These are phyloP conservation scores for Himalopsyche tibetana DNA, from an alignment of 2,888 invertebrate species.

Conservation along the genomic window DNA sequence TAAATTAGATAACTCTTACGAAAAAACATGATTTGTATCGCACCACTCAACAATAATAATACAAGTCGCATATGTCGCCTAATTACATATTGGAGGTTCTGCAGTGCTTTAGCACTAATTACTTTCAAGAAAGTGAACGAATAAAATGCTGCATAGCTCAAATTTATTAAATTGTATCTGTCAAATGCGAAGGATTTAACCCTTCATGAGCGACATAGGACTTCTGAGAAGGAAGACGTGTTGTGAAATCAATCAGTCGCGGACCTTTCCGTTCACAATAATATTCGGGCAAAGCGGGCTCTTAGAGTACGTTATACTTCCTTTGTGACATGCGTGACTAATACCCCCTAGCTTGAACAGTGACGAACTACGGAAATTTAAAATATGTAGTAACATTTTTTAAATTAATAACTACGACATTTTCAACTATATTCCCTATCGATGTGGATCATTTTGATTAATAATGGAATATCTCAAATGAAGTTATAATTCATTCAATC, in stretches of 20 bases:
- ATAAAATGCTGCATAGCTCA: neutral
- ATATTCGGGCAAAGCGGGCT: slow-evolving; percentile 32
- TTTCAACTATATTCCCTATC: too few relatives aligned
- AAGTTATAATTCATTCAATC: too few relatives aligned
- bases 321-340: slow-evolving; percentile 57
- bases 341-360: slow-evolving; percentile 44
- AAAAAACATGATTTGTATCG: too few relatives aligned
- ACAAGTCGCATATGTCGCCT: too few relatives aligned
- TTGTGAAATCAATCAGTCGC: slow-evolving; percentile 60
- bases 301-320: slow-evolving; percentile 24
- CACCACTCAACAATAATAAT: too few relatives aligned
- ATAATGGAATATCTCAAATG: too few relatives aligned
- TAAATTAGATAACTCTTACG: too few relatives aligned
- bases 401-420: too few relatives aligned
- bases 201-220: slow-evolving; percentile 37
- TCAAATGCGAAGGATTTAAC: slow-evolving; percentile 24
- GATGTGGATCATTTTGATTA: too few relatives aligned
- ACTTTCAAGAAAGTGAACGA: too few relatives aligned
- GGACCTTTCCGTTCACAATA: slow-evolving; percentile 51
- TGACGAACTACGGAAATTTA: neutral
- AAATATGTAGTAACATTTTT: neutral
- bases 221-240: slow-evolving; percentile 55
- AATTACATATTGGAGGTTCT: too few relatives aligned
- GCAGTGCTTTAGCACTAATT: too few relatives aligned
- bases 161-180: neutral